phyloP scores from a whole-genome alignment of 2,888 invertebrate species.

The Polyommatus iphigenia region DNA sequence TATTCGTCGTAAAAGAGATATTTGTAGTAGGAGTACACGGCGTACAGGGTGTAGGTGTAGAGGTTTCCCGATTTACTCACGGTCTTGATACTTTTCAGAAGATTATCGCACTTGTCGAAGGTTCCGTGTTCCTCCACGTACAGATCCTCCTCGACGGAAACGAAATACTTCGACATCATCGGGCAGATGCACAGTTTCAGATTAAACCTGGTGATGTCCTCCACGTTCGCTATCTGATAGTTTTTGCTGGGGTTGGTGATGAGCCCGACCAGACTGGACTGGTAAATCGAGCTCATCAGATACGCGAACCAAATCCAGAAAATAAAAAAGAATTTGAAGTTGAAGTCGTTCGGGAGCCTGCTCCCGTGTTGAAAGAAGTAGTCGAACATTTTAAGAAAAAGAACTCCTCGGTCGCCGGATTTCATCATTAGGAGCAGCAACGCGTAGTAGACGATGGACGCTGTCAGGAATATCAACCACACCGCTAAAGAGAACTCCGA shows the following conservation, averaged over 20 bases:
- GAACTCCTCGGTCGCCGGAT: slow-evolving; percentile 44
- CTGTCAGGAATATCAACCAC: slow-evolving; percentile 48
- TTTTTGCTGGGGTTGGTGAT: slow-evolving; percentile 47
- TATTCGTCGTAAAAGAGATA: slow-evolving; percentile 47
- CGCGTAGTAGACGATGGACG: slow-evolving; percentile 45
- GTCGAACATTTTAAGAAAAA: slow-evolving; percentile 49
- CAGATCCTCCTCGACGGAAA: slow-evolving; percentile 33
- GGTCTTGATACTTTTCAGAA: slow-evolving; percentile 47
- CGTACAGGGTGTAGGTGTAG: slow-evolving; percentile 49
- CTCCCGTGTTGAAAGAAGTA: slow-evolving; percentile 48
- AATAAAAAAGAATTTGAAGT: slow-evolving; percentile 46
- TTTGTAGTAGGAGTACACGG: slow-evolving; percentile 48
- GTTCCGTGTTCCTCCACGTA: slow-evolving; percentile 30
- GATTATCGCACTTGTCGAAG: slow-evolving; percentile 38
- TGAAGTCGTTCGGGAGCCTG: slow-evolving; percentile 40
- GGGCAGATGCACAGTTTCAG: slow-evolving; percentile 55
- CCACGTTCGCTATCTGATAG: slow-evolving; percentile 51
- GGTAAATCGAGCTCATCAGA: slow-evolving; percentile 52
- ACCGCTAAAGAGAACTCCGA: slow-evolving; percentile 48
- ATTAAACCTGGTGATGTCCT: slow-evolving; percentile 44
- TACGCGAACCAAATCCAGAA: slow-evolving; percentile 56
- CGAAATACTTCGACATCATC: slow-evolving; percentile 40
- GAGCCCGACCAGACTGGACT: slow-evolving; percentile 52
- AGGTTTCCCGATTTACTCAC: slow-evolving; percentile 47
- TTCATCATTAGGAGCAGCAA: slow-evolving; percentile 43